phyloP scores from a whole-genome alignment of 2,797 vertebrate species.

The Hypotaenidia okinawae region DNA sequence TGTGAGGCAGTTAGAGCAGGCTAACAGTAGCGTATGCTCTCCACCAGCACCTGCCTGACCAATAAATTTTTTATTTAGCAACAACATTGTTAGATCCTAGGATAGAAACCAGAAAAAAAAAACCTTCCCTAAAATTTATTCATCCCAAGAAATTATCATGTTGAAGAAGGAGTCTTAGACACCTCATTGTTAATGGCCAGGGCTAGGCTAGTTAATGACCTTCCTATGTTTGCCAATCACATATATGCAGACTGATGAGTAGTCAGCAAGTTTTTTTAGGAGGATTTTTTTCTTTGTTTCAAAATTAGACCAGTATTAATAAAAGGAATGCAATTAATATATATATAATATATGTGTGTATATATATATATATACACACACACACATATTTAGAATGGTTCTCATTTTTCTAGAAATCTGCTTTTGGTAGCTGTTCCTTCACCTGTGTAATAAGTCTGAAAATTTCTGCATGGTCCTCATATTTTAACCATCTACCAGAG shows the following conservation, averaged over 20 bases:
- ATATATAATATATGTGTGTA: background rate
- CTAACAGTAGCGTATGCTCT: rapidly evolving
- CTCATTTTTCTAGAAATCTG: background rate
- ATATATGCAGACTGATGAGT: background rate
- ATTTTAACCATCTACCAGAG: background rate
- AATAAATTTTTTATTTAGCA: background rate
- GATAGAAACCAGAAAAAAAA: background rate
- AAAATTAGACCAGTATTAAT: background rate
- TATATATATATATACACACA: background rate
- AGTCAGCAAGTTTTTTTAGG: background rate
- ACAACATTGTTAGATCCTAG: background rate
- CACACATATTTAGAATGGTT: background rate
- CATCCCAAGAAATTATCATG: background rate
- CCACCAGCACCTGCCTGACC: background rate
- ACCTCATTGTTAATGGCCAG: background rate
- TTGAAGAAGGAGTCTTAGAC: background rate
- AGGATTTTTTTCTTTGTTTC: background rate
- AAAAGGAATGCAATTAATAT: background rate
- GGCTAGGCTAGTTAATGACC: background rate
- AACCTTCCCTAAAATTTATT: background rate
- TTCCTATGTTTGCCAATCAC: background rate
- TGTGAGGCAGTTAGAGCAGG: background rate
- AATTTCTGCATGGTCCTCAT: background rate
- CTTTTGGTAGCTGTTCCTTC: background rate
- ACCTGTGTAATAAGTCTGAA: background rate